Evolutionary conservation across 2,113 vertebrate species (phyloP), one percentile per base, ranked within the genome.

Genomic region (Phalacrocorax carbo): DNA sequence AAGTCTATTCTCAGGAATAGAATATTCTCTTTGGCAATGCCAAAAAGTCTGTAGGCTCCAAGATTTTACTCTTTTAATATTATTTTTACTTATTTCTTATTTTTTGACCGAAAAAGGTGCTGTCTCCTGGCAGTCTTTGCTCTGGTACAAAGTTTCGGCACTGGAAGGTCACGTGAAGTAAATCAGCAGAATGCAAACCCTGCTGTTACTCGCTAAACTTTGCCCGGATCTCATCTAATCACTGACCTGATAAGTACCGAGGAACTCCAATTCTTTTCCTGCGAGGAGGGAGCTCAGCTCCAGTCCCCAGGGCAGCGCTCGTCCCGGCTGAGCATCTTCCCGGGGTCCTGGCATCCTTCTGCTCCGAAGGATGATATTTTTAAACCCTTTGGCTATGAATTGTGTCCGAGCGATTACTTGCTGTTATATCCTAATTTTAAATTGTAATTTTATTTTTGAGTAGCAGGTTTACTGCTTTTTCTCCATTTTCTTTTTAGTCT

Each of bases 381-480:
- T 51, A 9, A 73, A 11, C 14, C 15, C 21, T 82, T 88, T 49
- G 70, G 32, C 4, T 27, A 14, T 27, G 55, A 75, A 23, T 66
- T 0, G 0, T 46, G 10, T n/a, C 30, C 15, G 58, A 62, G 16
- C 0, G 0, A 32, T n/a, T 48, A 6, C 9, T 49, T 51, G 49
- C 26, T 48, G 30, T 66, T 90, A 7, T 22, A 70, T 51, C 26
- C 11, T 2, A 6, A 4, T 27, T 75, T 79, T 48, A 44, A 62
- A n/a, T 5, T 5, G 1, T 29, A 3, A 36, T 81, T 80, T 66
- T 1, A 69, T 57, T 40, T 71, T 11, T 7, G 26, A 22, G 17
- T 64, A 30, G 29, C 13, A 21, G 49, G 2, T 34, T 91, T 46
- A 15, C 18, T 55, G 20, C 4, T n/a, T 4, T 10, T 38, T 32